These are phyloP conservation scores for Drosophila biarmipes DNA, from an alignment of 1,140 invertebrate genomes.

Conservation along the genomic window DNA sequence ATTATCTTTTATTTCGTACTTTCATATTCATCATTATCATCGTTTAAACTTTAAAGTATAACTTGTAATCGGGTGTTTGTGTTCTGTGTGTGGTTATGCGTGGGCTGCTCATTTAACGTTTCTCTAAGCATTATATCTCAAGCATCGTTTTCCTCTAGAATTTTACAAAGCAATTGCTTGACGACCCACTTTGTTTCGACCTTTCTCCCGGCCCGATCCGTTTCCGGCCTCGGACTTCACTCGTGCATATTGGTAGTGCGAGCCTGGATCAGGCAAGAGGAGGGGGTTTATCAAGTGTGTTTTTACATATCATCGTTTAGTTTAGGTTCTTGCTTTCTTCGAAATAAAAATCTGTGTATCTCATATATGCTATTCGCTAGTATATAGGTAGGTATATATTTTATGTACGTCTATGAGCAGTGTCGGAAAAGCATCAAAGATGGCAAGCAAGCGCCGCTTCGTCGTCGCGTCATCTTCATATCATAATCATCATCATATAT, in stretches of 20 bases:
- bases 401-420: constrained; percentile 66
- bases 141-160: constrained; percentile 48
- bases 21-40: constrained; percentile 42
- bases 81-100: constrained; percentile 28
- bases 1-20: constrained; percentile 59
- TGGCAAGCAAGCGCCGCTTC: constrained; percentile 59
- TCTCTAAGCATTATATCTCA: constrained; percentile 42
- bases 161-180: constrained; percentile 52
- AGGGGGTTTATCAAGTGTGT: constrained; percentile 55
- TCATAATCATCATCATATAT: constrained; percentile 32
- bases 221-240: constrained; percentile 2
- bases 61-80: constrained; percentile 42
- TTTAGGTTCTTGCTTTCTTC: constrained; percentile 36
- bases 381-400: constrained; percentile 49
- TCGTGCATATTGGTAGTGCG: constrained; percentile 7
- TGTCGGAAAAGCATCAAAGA: constrained; percentile 76
- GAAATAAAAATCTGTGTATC: constrained; percentile 48
- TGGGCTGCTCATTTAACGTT: constrained; percentile 35
- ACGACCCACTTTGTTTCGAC: constrained; percentile 5
- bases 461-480: constrained; percentile 11
- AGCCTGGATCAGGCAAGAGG: constrained; percentile 24
- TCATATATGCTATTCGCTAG: constrained; percentile 48
- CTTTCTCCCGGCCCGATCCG: background rate
- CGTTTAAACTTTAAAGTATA: constrained; percentile 51
- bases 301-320: constrained; percentile 60